These are phyloP conservation scores for Dryocosmus kuriphilus DNA, from an alignment of 2,888 invertebrate species.

Conservation along the genomic window DNA sequence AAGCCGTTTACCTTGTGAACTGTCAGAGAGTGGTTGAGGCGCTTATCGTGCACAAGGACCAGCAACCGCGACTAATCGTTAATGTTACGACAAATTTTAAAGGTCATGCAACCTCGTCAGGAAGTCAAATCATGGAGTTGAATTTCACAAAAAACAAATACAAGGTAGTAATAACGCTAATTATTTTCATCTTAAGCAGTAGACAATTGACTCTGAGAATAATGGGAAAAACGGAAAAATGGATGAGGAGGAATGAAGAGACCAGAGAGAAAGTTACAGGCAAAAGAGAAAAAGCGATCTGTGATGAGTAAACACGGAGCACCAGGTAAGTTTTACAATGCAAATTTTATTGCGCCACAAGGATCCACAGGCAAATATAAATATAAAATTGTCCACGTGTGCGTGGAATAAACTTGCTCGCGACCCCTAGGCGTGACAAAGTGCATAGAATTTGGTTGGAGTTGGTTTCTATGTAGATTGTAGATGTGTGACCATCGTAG, in stretches of 20 bases:
- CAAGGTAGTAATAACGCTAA: background rate
- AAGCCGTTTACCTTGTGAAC: background rate
- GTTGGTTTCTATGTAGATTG: background rate
- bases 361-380: constrained; percentile 38
- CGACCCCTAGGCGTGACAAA: constrained; percentile 10
- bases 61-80: constrained; percentile 7
- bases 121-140: background rate
- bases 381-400: constrained; percentile 34
- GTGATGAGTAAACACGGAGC: constrained; percentile 33
- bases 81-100: constrained; percentile 3
- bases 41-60: constrained; percentile 2
- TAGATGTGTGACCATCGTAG: background rate
- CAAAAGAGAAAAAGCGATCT: constrained; percentile 17
- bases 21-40: constrained; percentile 3
- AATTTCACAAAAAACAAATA: background rate
- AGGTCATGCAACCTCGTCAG: constrained; percentile 7
- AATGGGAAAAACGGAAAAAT: constrained; percentile 39
- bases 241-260: constrained; percentile 13
- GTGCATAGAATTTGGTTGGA: constrained; percentile 4
- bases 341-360: constrained; percentile 57
- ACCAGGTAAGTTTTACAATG: constrained; percentile 58
- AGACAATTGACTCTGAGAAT: background rate
- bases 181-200: background rate
- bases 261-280: background rate
- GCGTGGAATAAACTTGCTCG: constrained; percentile 12